Evolutionary conservation across 2,113 vertebrate species (phyloP), one percentile per base, ranked within the genome.

Genomic region (Neotoma lepida): DNA sequence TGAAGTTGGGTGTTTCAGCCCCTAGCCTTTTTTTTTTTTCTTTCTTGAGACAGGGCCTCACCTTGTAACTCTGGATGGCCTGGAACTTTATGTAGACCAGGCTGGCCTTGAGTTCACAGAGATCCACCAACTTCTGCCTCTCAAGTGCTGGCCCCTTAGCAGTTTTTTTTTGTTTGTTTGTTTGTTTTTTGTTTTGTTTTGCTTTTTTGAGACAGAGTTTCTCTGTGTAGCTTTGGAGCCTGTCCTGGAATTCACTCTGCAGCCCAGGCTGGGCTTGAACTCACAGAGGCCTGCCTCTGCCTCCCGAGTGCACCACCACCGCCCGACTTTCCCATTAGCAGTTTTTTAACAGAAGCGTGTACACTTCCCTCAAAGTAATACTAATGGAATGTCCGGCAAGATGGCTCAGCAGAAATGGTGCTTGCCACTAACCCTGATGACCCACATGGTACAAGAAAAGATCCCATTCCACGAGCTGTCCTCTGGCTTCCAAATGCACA

Each of bases 301-400:
- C 13, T 51, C 51, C 51, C 14, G 51, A 51, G 51, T 51, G 51
- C 3, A 13, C 51, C 51, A 51, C 51, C 51, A 51, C 51, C 51
- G 14, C 13, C 51, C 51, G 12, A 13, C 51, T 51, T 51, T 0
- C 44, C 26, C 26, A 28, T 49, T 49, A 58, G 26, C 17, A 86
- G 24, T 90, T 97, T 88, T 88, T 81, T 87, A 90, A 54, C 24
- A 91, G 92, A n/a, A 95, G 9, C 9, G 30, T 68, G 54, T 71
- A 54, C 44, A 86, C n/a, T 91, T 74, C 35, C 49, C 39, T 82
- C 28, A 95, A 74, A 94, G 81, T 54, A 74, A 35, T 44, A 58
- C 26, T 44, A 68, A 12, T 56, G 51, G 81, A 33, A 28, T 17
- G 10, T 63, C 15, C 15, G 20, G 17, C 41, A 33, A 46, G 28